Conservation (phyloP, 2,113 vertebrate genomes). For the Tyto alba region DNA sequence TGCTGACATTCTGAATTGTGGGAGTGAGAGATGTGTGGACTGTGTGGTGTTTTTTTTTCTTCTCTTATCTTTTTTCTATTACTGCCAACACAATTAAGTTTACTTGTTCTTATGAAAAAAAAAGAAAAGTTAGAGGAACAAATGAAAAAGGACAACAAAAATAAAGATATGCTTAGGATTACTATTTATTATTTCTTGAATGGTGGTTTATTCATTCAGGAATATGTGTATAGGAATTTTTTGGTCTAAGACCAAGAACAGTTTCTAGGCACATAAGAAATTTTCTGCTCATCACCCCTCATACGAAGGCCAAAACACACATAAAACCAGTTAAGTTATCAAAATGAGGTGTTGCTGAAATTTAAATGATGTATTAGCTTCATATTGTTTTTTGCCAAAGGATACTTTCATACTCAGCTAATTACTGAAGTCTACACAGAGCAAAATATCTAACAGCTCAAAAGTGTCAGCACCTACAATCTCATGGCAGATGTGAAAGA, state of each 20-base stretch:
- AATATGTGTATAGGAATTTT: not conserved
- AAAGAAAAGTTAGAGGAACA: not conserved
- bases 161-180: not conserved
- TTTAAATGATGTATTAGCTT: not conserved
- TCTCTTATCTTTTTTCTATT: not conserved
- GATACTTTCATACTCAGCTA: not conserved
- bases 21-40: not conserved
- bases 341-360: not conserved
- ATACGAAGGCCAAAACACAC: not conserved
- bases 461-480: not conserved
- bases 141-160: not conserved
- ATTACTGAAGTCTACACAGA: not conserved
- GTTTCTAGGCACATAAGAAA: not conserved
- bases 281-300: not conserved
- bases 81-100: not conserved
- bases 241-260: not conserved
- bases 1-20: not conserved
- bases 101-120: not conserved
- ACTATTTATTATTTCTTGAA: not conserved
- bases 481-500: not conserved
- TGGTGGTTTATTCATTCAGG: not conserved
- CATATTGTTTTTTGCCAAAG: not conserved
- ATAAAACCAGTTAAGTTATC: not conserved
- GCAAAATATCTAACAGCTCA: not conserved
- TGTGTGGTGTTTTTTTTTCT: fast-evolving